These are phyloP conservation scores for Tachina fera DNA, from an alignment of 2,888 invertebrate genomes.

Conservation along the genomic window DNA sequence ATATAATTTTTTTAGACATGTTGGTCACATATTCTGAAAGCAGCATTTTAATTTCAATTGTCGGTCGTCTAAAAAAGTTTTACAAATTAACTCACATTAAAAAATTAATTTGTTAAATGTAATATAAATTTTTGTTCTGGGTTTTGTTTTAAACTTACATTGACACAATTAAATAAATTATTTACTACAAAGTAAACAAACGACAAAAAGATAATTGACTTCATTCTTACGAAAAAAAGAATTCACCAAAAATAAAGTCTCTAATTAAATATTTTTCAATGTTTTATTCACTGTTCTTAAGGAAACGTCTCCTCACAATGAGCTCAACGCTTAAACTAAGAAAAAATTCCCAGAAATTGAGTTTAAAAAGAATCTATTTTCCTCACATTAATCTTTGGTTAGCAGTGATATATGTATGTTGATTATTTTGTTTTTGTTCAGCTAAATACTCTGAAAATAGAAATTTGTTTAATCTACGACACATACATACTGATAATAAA, in stretches of 20 bases:
- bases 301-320: slow-evolving; percentile 54
- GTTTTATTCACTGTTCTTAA: not conserved
- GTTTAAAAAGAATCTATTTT: slow-evolving; percentile 52
- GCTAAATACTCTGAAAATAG: slow-evolving; percentile 39
- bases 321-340: slow-evolving; percentile 57
- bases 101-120: not conserved
- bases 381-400: slow-evolving; percentile 56
- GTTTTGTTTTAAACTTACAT: slow-evolving; percentile 56
- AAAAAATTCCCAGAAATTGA: slow-evolving; percentile 28
- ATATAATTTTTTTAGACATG: too few relatives aligned
- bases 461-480: slow-evolving; percentile 33
- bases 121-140: not conserved
- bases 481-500: not conserved
- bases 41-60: too few relatives aligned
- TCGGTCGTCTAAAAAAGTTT: too few relatives aligned
- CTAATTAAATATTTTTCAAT: not conserved
- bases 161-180: slow-evolving; percentile 55
- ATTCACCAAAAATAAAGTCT: not conserved
- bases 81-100: not conserved
- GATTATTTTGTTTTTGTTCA: slow-evolving; percentile 2
- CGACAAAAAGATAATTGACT: slow-evolving; percentile 47
- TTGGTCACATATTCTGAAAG: too few relatives aligned
- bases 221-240: slow-evolving; percentile 52
- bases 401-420: not conserved
- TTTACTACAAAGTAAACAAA: slow-evolving; percentile 48